These are phyloP conservation scores for Esperia sulphurella DNA, from an alignment of 2,888 invertebrate genomes.

Conservation along the genomic window DNA sequence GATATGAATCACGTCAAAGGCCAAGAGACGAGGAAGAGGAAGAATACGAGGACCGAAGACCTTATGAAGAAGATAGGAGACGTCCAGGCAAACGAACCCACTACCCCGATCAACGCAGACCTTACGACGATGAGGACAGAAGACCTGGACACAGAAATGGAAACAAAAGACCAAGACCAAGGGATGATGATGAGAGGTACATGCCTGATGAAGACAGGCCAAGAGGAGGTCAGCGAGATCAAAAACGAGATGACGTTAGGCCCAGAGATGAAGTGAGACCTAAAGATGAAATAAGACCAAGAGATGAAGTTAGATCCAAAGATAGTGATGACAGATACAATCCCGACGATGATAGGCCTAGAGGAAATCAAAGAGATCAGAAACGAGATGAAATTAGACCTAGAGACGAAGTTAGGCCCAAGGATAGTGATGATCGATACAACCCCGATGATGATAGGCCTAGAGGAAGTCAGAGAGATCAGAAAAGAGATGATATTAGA, in stretches of 20 bases:
- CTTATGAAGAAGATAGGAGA: slow-evolving; percentile 49
- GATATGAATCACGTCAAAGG: slow-evolving; percentile 69
- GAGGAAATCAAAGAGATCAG: slow-evolving; percentile 28
- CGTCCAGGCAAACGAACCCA: slow-evolving; percentile 52
- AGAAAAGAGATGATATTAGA: slow-evolving; percentile 8
- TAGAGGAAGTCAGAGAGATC: slow-evolving; percentile 8
- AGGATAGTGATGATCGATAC: slow-evolving; percentile 23
- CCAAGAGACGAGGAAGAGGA: slow-evolving; percentile 68
- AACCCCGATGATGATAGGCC: slow-evolving; percentile 22
- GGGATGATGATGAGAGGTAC: slow-evolving; percentile 54
- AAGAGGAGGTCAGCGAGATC: slow-evolving; percentile 23
- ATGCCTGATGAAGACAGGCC: slow-evolving; percentile 30
- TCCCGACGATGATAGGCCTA: slow-evolving; percentile 9
- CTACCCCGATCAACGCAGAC: slow-evolving; percentile 9
- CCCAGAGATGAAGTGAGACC: slow-evolving; percentile 21
- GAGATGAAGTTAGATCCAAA: slow-evolving; percentile 23
- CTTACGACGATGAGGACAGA: slow-evolving; percentile 54
- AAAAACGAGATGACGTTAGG: slow-evolving; percentile 25
- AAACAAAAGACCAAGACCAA: slow-evolving; percentile 43
- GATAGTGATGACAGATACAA: slow-evolving; percentile 18
- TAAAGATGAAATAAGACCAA: slow-evolving; percentile 25
- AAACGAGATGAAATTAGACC: slow-evolving; percentile 14
- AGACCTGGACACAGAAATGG: slow-evolving; percentile 40
- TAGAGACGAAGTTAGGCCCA: slow-evolving; percentile 19
- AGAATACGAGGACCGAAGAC: slow-evolving; percentile 24